Percentiles rank a stretch among this genome's conserved stretches.
Evolutionary conservation across 2,113 vertebrate species (phyloP).

Genomic region (Pseudolaguvia tuberculata): DNA sequence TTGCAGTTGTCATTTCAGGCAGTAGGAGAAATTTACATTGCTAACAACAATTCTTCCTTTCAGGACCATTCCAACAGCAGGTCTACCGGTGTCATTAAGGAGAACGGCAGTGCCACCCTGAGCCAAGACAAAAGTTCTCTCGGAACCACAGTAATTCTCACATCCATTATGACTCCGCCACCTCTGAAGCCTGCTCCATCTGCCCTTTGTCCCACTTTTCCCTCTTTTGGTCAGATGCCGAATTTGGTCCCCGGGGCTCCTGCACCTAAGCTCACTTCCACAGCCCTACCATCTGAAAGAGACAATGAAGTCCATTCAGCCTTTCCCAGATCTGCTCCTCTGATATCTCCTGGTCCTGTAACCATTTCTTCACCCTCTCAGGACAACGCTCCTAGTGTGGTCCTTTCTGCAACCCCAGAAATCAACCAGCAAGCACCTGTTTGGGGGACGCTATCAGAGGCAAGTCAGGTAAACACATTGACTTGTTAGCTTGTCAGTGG

Average conservation of each 20-base stretch:
- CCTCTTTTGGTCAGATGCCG: constrained; percentile 77
- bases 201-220: constrained; percentile 76
- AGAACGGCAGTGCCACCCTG: constrained; percentile 84
- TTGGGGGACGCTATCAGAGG: constrained; percentile 63
- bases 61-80: constrained; percentile 80
- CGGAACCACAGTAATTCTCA: constrained; percentile 58
- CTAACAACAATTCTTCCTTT: constrained; percentile 63
- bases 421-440: constrained; percentile 72
- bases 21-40: constrained; percentile 57
- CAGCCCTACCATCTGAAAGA: constrained; percentile 74
- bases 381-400: constrained; percentile 66
- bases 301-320: constrained; percentile 63
- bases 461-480: constrained; percentile 75
- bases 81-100: constrained; percentile 85
- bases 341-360: constrained; percentile 74
- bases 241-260: constrained; percentile 71
- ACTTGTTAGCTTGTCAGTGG: background rate
- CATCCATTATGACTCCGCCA: constrained; percentile 70
- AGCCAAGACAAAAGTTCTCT: constrained; percentile 77
- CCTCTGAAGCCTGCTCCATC: constrained; percentile 74
- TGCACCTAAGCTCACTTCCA: constrained; percentile 64
- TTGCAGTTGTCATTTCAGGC: constrained; percentile 26
- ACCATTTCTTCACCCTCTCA: constrained; percentile 71
- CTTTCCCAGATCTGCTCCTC: constrained; percentile 72
- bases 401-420: constrained; percentile 66